These are phyloP conservation scores for Agrochola litura DNA, from an alignment of 2,888 invertebrate genomes.

Conservation along the genomic window DNA sequence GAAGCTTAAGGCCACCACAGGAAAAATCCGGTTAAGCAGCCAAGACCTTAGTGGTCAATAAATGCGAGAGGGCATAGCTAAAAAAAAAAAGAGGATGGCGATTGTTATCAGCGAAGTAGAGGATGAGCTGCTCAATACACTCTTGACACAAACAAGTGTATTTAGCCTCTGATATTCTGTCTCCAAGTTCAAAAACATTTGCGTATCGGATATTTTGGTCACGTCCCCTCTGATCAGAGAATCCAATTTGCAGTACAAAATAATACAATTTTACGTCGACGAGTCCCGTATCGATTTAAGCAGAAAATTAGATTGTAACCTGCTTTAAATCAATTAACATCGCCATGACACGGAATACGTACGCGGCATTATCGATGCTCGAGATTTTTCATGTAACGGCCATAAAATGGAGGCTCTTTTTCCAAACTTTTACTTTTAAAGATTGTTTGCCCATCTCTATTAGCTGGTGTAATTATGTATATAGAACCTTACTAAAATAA, in stretches of 20 bases:
- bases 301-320: slow-evolving; percentile 81
- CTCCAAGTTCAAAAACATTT: slow-evolving; percentile 65
- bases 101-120: background rate
- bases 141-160: slow-evolving; percentile 4
- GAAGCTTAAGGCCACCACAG: too few species aligned
- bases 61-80: too few species aligned
- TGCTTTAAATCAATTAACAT: slow-evolving; percentile 78
- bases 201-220: slow-evolving; percentile 71
- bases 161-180: slow-evolving; percentile 12
- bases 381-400: slow-evolving; percentile 49
- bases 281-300: slow-evolving; percentile 80
- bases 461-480: background rate
- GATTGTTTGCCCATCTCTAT: background rate
- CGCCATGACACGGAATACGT: slow-evolving; percentile 61
- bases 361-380: slow-evolving; percentile 35
- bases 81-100: background rate
- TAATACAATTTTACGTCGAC: slow-evolving; percentile 82
- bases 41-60: too few species aligned
- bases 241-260: slow-evolving; percentile 82
- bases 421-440: background rate
- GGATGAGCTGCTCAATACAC: background rate
- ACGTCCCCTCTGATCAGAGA: slow-evolving; percentile 79
- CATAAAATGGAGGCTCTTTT: slow-evolving; percentile 21
- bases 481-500: background rate
- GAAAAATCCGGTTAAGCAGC: too few species aligned